phyloP scores from a whole-genome alignment of 1,140 invertebrate species.

The Drosophila novamexicana region DNA sequence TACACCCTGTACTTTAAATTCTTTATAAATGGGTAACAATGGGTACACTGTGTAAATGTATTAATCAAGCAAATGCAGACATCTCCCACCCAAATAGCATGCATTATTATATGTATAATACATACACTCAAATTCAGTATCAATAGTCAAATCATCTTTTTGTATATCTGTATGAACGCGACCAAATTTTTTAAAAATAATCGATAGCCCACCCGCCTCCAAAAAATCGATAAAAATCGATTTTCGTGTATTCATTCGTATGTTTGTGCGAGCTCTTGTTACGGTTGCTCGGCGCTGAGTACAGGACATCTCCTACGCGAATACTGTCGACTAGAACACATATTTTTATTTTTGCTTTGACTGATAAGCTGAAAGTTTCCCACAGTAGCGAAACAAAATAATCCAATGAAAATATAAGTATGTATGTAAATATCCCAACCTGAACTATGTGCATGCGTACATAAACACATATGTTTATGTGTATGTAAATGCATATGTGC shows the following conservation, averaged over 20 bases:
- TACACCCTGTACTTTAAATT: not conserved
- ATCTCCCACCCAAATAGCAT: not conserved
- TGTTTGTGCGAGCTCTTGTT: too few relatives aligned
- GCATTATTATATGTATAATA: not conserved
- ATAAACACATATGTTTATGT: too few relatives aligned
- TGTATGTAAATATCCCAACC: not conserved
- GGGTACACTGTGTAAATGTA: too few relatives aligned
- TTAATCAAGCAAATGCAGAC: too few relatives aligned
- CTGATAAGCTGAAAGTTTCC: conserved; percentile 44
- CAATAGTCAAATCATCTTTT: too few relatives aligned
- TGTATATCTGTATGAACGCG: too few relatives aligned
- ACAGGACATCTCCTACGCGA: not conserved
- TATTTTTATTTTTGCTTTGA: conserved; percentile 5
- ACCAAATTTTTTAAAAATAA: too few relatives aligned
- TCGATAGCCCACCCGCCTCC: too few relatives aligned
- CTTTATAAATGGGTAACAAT: not conserved
- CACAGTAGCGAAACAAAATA: conserved; percentile 34
- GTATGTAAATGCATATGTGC: too few relatives aligned
- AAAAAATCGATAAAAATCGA: too few relatives aligned
- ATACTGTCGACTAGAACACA: not conserved
- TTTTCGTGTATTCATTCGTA: too few relatives aligned
- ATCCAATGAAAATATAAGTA: conserved; percentile 19
- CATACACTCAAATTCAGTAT: too few relatives aligned
- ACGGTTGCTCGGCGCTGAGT: not conserved
- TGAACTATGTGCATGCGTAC: not conserved